phyloP scores from a whole-genome alignment of 2,113 vertebrate genomes.

The Callithrix jacchus region DNA sequence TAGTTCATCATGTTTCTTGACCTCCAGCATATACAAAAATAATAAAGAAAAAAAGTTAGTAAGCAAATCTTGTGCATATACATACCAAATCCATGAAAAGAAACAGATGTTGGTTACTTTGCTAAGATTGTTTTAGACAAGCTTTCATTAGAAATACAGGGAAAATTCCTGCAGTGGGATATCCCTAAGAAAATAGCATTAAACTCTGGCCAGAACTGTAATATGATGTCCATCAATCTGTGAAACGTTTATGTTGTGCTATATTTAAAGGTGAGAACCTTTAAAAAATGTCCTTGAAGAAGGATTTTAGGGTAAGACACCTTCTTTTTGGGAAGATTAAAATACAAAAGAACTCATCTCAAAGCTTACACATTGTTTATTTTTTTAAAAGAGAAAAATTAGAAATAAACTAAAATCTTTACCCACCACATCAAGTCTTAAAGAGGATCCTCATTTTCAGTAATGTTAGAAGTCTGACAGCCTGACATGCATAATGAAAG shows the following conservation, averaged over 20 bases:
- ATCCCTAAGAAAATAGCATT: not conserved
- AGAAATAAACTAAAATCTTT: slow-evolving; percentile 25
- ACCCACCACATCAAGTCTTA: not conserved
- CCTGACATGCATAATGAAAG: slow-evolving; percentile 11
- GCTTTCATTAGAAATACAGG: not conserved
- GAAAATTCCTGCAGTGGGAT: rapidly evolving
- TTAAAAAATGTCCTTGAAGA: slow-evolving; percentile 12
- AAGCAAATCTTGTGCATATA: not conserved
- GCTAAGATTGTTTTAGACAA: not conserved
- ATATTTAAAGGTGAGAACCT: slow-evolving; percentile 21
- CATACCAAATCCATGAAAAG: not conserved
- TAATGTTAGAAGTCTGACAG: slow-evolving; percentile 6
- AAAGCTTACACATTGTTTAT: not conserved
- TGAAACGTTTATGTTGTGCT: not conserved
- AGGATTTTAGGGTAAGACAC: not conserved
- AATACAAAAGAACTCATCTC: not conserved
- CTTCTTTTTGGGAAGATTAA: slow-evolving; percentile 5
- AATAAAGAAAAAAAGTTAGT: not conserved
- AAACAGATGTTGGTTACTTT: not conserved
- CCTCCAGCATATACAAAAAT: too few relatives aligned
- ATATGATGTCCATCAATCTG: not conserved
- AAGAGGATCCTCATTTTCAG: slow-evolving; percentile 36
- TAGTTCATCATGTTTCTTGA: not conserved
- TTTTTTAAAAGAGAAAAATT: not conserved
- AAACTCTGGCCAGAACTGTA: not conserved